Conservation (phyloP, 1,140 invertebrate genomes). For the Achatina immaculata region DNA sequence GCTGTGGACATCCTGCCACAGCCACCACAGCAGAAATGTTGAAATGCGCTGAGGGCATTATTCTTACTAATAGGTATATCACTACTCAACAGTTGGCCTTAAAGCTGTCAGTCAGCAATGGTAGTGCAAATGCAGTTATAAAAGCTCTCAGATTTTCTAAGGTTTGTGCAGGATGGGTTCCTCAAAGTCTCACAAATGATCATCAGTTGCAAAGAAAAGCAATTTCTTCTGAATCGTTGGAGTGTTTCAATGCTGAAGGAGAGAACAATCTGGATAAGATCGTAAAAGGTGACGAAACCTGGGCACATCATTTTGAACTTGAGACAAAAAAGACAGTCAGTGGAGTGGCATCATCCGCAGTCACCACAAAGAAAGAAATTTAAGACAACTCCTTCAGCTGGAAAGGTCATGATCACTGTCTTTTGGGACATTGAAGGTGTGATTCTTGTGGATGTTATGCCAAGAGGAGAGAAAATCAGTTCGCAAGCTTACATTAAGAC, state of each 20-base stretch:
- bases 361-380: conserved; percentile 7
- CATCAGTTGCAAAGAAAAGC: too few relatives aligned
- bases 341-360: conserved; percentile 13
- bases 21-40: too few relatives aligned
- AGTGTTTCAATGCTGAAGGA: conserved; percentile 12
- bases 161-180: too few relatives aligned
- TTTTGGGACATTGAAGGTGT: conserved; percentile 12
- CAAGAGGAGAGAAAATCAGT: not conserved
- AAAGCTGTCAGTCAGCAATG: too few relatives aligned
- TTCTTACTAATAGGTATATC: too few relatives aligned
- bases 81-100: too few relatives aligned
- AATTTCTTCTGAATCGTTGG: conserved; percentile 7
- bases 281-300: not conserved
- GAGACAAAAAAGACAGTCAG: conserved; percentile 4
- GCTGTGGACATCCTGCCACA: too few relatives aligned
- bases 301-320: conserved; percentile 9
- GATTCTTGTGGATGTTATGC: conserved; percentile 2
- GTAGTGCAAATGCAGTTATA: too few relatives aligned
- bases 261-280: not conserved
- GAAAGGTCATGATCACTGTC: conserved; percentile 14
- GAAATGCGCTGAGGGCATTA: too few relatives aligned
- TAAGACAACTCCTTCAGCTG: not conserved
- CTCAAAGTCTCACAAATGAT: too few relatives aligned
- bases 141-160: too few relatives aligned
- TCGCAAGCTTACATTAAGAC: too few relatives aligned